Evolutionary conservation across 1,140 invertebrate genomes (phyloP), one percentile per base, ranked within the genome.

Genomic region (Orius laevigatus): DNA sequence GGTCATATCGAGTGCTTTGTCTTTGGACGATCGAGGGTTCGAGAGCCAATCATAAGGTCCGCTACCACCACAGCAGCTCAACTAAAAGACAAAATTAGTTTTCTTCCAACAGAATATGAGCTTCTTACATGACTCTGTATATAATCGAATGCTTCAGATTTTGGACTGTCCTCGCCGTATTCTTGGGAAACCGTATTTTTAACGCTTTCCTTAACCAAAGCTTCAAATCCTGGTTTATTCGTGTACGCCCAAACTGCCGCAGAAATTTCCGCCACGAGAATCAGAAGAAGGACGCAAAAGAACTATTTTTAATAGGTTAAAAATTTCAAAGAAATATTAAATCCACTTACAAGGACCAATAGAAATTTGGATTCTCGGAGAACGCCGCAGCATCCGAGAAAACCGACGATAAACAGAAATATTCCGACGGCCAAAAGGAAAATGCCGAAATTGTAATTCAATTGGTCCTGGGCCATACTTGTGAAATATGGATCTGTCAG

Each of bases 301-400:
- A 81, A 84, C 70, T 80, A 62, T 33, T 70, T 68, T 45, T 8
- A 32, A 45, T 11, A 45, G 8, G 16, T 6, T 42, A 42, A 16
- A 38, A n/a, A 16, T 5, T 6, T 6, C 33, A 16, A 42, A 15
- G 14, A 11, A 16, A 15, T 5, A 16, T 16, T 16, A 42, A 19
- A 19, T 5, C 6, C 36, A 62, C 68, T 76, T 64, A 87, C 83
- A 57, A 80, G 74, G 50, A 84, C 73, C 8, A 97, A 72, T 71
- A 92, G 76, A 63, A 84, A 88, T 57, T 82, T 82, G 50, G 79
- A 89, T 65, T 92, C 86, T 54, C 78, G 75, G 45, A 84, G 76
- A 9, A 88, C 84, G 18, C 91, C 90, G 63, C 84, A 90, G 62
- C 89, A 94, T 46, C 91, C 92, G 25, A 93, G 73, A 64, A 94